Evolutionary conservation across 2,888 invertebrate genomes (phyloP), one percentile per base, ranked within the genome.

Genomic region (Eucera pruinosa): DNA sequence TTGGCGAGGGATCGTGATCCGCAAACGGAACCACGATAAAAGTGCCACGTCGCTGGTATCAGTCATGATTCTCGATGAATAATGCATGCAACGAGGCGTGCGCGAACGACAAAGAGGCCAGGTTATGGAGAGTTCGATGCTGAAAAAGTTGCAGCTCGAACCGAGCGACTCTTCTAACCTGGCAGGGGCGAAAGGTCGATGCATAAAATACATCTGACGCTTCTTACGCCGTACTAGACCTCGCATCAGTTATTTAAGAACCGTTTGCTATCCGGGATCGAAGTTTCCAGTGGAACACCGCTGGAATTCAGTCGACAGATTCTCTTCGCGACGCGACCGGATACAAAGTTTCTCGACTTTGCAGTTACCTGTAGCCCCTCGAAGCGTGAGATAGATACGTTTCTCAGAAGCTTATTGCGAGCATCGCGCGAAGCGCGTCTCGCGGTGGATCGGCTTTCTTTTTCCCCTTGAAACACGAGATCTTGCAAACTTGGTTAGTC

Each of bases 11-110:
- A n/a, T 78, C 84, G 87, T 86, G 88, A 87, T 83, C 76, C 70
- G 85, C 83, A 20, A 87, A 84, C 84, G 57, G 78, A 84, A 83
- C 76, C 72, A 72, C 64, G 67, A 33, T 82, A 88, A 89, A 88
- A 88, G 87, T 89, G 84, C 85, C 90, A 91, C 91, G 91, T 90
- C 86, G 83, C 27, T 71, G 78, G 87, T 88, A 91, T 91, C 90
- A 89, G 88, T 91, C 90, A 90, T 88, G 88, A 90, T 88, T 84
- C 86, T 43, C 64, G 81, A 86, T 90, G 91, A 91, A 91, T 91
- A 91, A 91, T 91, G 88, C 88, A 91, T 89, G 83, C 81, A 78
- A 48, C 68, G 69, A 54, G 58, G 18, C 23, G 30, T 36, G 69
- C 3, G 48, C 18, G 25, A 30, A 48, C 39, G 62, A 62, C 58